These are phyloP conservation scores for Harpagoxenus sublaevis DNA, from an alignment of 2,888 invertebrate species.

Conservation along the genomic window DNA sequence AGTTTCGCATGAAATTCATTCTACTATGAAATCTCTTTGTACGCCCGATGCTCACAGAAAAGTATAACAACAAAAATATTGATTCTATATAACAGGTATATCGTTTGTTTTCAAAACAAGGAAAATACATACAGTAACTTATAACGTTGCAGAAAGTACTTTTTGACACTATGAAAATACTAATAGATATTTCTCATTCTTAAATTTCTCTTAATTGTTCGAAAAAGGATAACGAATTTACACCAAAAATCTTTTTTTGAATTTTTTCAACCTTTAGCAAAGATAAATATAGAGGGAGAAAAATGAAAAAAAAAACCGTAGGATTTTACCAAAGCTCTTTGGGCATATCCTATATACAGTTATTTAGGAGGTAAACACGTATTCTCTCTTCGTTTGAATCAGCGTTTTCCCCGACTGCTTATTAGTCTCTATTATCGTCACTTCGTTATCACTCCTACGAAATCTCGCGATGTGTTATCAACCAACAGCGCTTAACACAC, in stretches of 20 bases:
- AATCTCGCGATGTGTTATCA: constrained; percentile 46
- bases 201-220: not conserved
- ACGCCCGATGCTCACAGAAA: not conserved
- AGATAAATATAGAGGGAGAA: not conserved
- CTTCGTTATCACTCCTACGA: constrained; percentile 32
- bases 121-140: not conserved
- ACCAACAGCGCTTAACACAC: constrained; percentile 49
- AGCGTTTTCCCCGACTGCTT: not conserved
- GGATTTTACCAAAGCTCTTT: not conserved
- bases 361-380: not conserved
- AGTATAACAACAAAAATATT: constrained; percentile 30
- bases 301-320: not conserved
- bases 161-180: not conserved
- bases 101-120: constrained; percentile 3
- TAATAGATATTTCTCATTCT: not conserved
- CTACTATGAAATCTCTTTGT: constrained; percentile 28
- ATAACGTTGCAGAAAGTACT: not conserved
- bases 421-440: constrained; percentile 44
- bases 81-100: constrained; percentile 5
- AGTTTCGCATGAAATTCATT: constrained; percentile 1
- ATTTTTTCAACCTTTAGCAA: not conserved
- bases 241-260: not conserved
- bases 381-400: constrained; percentile 15
- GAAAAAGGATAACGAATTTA: not conserved
- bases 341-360: not conserved